Evolutionary conservation across 2,797 vertebrate species (phyloP), one percentile per base, ranked within the genome.

Genomic region (Nannoperca australis): DNA sequence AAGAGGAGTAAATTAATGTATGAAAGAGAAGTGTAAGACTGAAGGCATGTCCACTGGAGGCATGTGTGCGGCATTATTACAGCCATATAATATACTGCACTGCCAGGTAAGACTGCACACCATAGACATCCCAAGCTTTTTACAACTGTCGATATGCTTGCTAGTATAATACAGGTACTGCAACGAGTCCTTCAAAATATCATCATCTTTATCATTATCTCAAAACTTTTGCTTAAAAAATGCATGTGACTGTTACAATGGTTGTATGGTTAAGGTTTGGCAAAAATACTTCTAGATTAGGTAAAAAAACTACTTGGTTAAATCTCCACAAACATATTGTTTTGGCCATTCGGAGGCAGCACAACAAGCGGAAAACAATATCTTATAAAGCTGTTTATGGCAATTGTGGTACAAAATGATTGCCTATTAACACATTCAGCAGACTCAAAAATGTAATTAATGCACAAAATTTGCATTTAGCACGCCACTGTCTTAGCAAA

Each of bases 1-100:
- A 69, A 24, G 45, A 67, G 51, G 68, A 66, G 61, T 67, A 73
- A 76, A 81, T 77, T 45, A 65, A 83, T 78, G 69, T 67, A 78
- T 51, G 17, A 47, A 67, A 51, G 40, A 2, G 36, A 47, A 50
- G 45, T 44, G 49, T 70, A 58, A 5, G 60, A 60, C 70, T 47
- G 30, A 9, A 50, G 74, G 70, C 10, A n/a, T 63, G 70, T 70
- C 47, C 44, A 7, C 34, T 34, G 60, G 38, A 79, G 71, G n/a
- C 8, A 11, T 47, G 51, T 77, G 60, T 40, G 63, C 20, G 47
- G 42, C 65, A 63, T 85, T 78, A 77, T 81, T 84, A 22, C 61
- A 75, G 53, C 13, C 20, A 61, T 66, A 86, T 17, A 59, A 81
- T 59, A 73, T 47, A 47, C 72, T 40, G 58, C 20, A 38, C 38